These are phyloP conservation scores for Tapera naevia DNA, from an alignment of 2,797 vertebrate species.

Conservation along the genomic window DNA sequence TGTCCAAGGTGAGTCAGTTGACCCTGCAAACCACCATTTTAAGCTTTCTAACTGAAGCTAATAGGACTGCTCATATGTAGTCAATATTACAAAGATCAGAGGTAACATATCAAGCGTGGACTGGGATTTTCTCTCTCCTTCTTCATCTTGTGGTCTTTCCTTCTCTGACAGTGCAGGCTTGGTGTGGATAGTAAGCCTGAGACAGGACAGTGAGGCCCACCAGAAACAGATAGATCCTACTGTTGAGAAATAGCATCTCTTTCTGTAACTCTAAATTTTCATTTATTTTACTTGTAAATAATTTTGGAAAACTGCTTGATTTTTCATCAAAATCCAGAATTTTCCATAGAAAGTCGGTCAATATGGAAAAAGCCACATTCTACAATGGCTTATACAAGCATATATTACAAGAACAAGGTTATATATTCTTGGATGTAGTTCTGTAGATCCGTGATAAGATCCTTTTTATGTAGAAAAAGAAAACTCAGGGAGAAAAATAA, in stretches of 20 bases:
- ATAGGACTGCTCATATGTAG: neutral
- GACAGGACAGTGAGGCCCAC: neutral
- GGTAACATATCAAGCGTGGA: neutral
- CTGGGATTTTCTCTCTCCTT: neutral
- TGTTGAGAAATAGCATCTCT: neutral
- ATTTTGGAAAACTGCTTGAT: neutral
- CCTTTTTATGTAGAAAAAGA: neutral
- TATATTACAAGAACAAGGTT: neutral
- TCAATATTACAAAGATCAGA: neutral
- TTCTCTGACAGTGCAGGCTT: neutral
- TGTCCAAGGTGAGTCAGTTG: slow-evolving; percentile 53
- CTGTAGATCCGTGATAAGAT: neutral
- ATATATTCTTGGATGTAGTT: neutral
- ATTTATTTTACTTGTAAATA: neutral
- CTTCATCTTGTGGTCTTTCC: neutral
- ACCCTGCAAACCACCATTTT: slow-evolving; percentile 51
- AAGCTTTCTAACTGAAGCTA: slow-evolving; percentile 29
- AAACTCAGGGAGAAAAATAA: neutral
- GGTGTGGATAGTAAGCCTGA: neutral
- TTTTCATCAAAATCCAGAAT: neutral
- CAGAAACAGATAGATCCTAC: neutral
- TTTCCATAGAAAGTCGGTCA: neutral
- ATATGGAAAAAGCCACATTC: neutral
- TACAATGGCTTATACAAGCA: too few species aligned
- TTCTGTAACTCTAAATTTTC: neutral